A percentile compares a stretch with the other conserved stretches of the same genome.
Evolutionary conservation across 2,888 invertebrate species (phyloP).

Genomic region (Athrips mouffetella): DNA sequence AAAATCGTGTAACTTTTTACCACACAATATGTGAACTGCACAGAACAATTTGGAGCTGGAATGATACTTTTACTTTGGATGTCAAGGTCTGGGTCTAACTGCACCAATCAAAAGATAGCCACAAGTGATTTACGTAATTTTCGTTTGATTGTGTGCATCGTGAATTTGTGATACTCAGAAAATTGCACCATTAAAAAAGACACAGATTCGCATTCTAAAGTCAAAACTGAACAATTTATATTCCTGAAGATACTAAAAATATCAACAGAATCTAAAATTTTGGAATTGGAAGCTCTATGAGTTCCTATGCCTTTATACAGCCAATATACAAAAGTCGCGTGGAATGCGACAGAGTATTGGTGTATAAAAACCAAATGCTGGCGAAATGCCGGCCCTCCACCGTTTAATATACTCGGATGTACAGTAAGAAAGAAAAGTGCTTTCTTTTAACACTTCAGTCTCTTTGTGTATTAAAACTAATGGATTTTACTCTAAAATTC

Average conservation of each 20-base stretch:
- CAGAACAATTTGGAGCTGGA: too few relatives aligned
- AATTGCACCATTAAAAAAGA: background rate
- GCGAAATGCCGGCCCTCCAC: conserved; percentile 55
- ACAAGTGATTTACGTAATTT: too few relatives aligned
- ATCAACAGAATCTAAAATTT: background rate
- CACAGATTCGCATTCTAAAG: background rate
- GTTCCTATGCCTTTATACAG: conserved; percentile 29
- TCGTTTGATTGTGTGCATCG: too few relatives aligned
- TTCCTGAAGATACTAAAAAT: background rate
- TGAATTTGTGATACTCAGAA: too few relatives aligned
- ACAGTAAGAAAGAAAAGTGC: conserved; percentile 38
- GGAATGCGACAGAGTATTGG: conserved; percentile 76
- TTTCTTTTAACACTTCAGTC: too few relatives aligned
- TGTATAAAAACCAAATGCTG: conserved; percentile 77
- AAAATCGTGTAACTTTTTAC: too few relatives aligned
- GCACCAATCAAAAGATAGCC: too few relatives aligned
- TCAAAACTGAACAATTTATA: background rate
- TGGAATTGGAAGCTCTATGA: conserved; percentile 27
- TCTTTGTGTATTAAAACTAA: too few relatives aligned
- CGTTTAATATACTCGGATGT: conserved; percentile 72
- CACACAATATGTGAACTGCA: too few relatives aligned
- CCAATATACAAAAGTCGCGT: conserved; percentile 73
- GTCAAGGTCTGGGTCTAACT: too few relatives aligned
- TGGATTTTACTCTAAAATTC: too few relatives aligned
- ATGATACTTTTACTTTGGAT: too few relatives aligned